Evolutionary conservation across 2,113 vertebrate genomes (phyloP), one percentile per base, ranked within the genome.

Genomic region (Seriola rivoliana): DNA sequence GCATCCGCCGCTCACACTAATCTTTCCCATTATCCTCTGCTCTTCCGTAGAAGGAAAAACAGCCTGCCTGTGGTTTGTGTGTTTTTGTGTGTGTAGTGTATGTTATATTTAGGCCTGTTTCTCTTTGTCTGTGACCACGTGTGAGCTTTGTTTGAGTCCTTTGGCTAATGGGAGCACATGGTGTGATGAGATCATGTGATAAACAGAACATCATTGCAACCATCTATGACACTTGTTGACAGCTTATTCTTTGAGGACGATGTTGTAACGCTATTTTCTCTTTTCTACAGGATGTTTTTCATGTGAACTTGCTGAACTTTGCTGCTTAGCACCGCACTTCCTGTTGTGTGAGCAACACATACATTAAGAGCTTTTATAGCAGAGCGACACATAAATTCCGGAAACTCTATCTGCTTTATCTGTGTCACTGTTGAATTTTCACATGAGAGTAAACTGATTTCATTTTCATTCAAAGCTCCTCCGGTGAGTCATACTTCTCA

Each of bases 1-100:
- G 90, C 85, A 87, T 87, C 93, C 86, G 91, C 88, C 86, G 89
- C 91, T 93, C 89, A 80, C 79, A 84, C 91, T 92, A 94, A 94
- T 94, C 87, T 89, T 91, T 69, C 82, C 89, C 91, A 94, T 94
- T 94, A 94, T 91, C 82, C 81, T 78, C 78, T 55, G 86, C 73
- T 86, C 83, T 82, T 86, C 72, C 74, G 82, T 73, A 90, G 75
- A 54, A 75, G 78, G 63, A 86, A 89, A 90, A 91, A 91, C 92
- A 94, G 81, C 71, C 70, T 67, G 67, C 25, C 58, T 50, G 78
- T 12, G 34, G 25, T 71, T 69, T 29, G 21, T 76, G 68, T 71
- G 46, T n/a, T 64, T 80, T 36, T 71, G 55, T 75, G 54, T 48
- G 71, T 62, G 38, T 38, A n/a, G 52, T 19, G 40, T 50, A 66